Evolutionary conservation across 2,888 invertebrate species (phyloP), one percentile per base, ranked within the genome.

Genomic region (Thecophora atra): DNA sequence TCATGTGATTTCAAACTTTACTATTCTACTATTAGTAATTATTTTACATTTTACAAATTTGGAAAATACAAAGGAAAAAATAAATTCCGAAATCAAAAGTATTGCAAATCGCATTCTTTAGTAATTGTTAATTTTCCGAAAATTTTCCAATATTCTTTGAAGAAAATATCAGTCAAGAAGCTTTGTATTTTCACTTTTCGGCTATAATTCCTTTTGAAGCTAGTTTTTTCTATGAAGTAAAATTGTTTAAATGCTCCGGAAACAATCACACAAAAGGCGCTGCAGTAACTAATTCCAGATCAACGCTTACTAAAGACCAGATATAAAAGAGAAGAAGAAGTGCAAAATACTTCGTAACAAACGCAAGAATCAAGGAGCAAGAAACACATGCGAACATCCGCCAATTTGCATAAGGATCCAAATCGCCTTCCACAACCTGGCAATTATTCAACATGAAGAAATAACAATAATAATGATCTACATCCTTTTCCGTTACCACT

Each of bases 391-490:
- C 70, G 52, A 56, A 19, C 70, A 72, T 54, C 37, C 15, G 67
- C 19, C 42, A 19, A 19, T 67, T 64, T 66, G 75, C 7, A 8
- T 37, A 11, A 37, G 37, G 11, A 11, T 37, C 37, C 7, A 37
- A 11, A 37, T n/a, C n/a, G 37, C 37, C 3, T 37, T 6, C 1
- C 11, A 37, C 37, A 37, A 37, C 37, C 7, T 73, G 76, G 76
- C 76, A 76, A 80, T 80, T 79, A 80, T 79, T 81, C 81, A 80
- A 78, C 77, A 78, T 75, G 77, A 76, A 79, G 77, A 76, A 79
- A 37, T 2, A 37, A 37, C 11, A 37, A 37, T 37, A 79, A 81
- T 81, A 81, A 81, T 81, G 79, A 80, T 81, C 80, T 78, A 78
- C 79, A 81, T 79, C 78, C 81, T 77, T 24, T 30, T 15, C 28